These are phyloP conservation scores for Temnothorax unifasciatus DNA, from an alignment of 2,888 invertebrate species.

Conservation along the genomic window DNA sequence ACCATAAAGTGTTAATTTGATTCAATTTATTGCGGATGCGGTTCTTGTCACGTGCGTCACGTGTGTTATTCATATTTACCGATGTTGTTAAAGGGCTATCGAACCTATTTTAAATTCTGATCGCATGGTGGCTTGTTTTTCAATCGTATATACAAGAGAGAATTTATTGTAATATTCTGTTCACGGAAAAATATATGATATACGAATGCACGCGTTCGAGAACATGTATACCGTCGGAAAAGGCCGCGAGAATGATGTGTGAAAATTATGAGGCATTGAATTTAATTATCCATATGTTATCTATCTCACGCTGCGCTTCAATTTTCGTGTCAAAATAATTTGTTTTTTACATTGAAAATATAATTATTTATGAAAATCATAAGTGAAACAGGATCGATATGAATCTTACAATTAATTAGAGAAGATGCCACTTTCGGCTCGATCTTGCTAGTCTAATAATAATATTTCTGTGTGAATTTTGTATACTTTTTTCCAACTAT, in stretches of 20 bases:
- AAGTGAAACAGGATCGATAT: no score
- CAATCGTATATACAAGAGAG: conserved; percentile 13
- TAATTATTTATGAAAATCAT: no score
- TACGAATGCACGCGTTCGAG: background rate
- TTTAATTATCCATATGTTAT: conserved; percentile 14
- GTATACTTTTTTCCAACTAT: no score
- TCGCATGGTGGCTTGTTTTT: conserved; percentile 13
- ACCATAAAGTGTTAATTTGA: conserved; percentile 5
- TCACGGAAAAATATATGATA: conserved; percentile 11
- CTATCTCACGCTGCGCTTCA: background rate
- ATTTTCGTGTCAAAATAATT: background rate
- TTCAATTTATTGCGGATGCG: conserved; percentile 16
- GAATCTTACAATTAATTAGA: no score
- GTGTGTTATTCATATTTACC: conserved; percentile 28
- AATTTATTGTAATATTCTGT: conserved; percentile 38
- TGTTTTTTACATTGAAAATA: background rate
- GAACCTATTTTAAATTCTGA: conserved; percentile 36
- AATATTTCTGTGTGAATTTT: no score
- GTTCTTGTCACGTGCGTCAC: conserved; percentile 15
- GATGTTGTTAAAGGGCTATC: conserved; percentile 8
- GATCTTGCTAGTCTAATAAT: no score
- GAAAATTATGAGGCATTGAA: conserved; percentile 15
- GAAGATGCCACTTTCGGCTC: no score
- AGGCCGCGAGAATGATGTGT: background rate
- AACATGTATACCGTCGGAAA: background rate